Evolutionary conservation across 2,113 vertebrate genomes (phyloP).

Genomic region (Pagrus major): DNA sequence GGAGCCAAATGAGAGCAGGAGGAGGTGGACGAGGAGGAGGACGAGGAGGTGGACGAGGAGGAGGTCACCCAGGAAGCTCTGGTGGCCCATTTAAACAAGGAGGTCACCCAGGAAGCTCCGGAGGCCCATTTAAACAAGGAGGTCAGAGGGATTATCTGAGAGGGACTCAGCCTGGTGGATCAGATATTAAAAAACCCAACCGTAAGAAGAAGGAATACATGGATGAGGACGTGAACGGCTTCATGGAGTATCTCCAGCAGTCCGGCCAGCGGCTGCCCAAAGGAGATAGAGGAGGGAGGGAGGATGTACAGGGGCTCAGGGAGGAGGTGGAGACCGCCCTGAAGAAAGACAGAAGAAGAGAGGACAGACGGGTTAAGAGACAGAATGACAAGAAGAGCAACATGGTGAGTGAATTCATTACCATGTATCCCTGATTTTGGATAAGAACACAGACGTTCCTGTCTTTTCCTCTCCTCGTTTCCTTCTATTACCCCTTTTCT

Average conservation of each 20-base stretch:
- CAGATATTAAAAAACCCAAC: conserved; percentile 76
- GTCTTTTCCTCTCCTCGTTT: background rate
- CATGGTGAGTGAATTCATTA: conserved; percentile 86
- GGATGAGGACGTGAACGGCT: conserved; percentile 92
- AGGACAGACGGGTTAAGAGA: conserved; percentile 89
- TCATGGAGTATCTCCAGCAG: conserved; percentile 85
- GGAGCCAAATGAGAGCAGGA: conserved; percentile 84
- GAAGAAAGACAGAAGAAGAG: conserved; percentile 89
- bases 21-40: background rate
- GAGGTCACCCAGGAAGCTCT: background rate
- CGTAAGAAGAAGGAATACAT: conserved; percentile 87
- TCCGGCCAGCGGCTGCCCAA: conserved; percentile 59
- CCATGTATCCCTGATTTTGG: no score
- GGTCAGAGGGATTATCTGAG: conserved; percentile 39
- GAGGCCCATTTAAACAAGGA: background rate
- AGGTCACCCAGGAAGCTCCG: background rate
- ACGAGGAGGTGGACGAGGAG: conserved; percentile 8
- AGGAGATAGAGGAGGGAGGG: background rate
- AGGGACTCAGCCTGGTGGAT: conserved; percentile 45
- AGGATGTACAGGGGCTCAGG: conserved; percentile 51
- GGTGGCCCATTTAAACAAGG: background rate
- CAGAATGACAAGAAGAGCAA: conserved; percentile 87
- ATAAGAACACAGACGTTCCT: no score
- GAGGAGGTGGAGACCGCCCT: conserved; percentile 81
- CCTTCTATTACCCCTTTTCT: background rate